Evolutionary conservation across 2,113 vertebrate species (phyloP).

Genomic region (Paraplagusia blochii): DNA sequence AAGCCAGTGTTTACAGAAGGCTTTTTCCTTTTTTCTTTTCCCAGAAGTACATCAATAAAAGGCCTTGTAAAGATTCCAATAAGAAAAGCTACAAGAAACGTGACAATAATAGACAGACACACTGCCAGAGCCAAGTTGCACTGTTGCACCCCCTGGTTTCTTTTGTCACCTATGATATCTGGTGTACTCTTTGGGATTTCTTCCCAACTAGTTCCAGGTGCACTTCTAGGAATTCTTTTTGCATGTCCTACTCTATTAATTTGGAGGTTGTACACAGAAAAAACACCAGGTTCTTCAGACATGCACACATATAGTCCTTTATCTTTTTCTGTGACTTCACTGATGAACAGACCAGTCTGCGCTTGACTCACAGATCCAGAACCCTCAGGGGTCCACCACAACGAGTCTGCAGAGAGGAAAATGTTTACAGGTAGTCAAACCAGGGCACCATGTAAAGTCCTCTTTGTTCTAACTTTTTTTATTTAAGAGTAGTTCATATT

Average conservation of each 20-base stretch:
- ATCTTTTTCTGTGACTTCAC: slow-evolving; percentile 45
- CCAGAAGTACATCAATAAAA: slow-evolving; percentile 73
- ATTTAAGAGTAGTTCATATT: too few relatives aligned
- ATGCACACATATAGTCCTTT: slow-evolving; percentile 68
- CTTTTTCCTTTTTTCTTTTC: slow-evolving; percentile 47
- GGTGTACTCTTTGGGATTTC: slow-evolving; percentile 1
- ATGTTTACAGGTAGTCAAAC: slow-evolving; percentile 1
- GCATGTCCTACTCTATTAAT: slow-evolving; percentile 46
- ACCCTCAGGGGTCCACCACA: slow-evolving; percentile 76
- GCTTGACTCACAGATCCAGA: slow-evolving; percentile 35
- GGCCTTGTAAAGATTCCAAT: slow-evolving; percentile 84
- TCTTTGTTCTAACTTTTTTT: too few relatives aligned
- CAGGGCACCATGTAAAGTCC: background rate
- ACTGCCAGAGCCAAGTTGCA: slow-evolving; percentile 75
- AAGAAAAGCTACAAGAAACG: slow-evolving; percentile 84
- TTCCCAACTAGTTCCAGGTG: slow-evolving; percentile 18
- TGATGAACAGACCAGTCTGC: slow-evolving; percentile 57
- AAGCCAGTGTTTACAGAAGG: slow-evolving; percentile 1
- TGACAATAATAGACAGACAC: slow-evolving; percentile 83
- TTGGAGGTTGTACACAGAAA: slow-evolving; percentile 63
- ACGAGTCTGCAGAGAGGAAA: slow-evolving; percentile 44
- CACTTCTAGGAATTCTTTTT: slow-evolving; percentile 50
- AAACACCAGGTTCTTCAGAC: slow-evolving; percentile 51
- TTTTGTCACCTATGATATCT: slow-evolving; percentile 2
- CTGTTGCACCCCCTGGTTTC: background rate